phyloP scores from a whole-genome alignment of 2,888 invertebrate genomes.

The Xylota segnis region DNA sequence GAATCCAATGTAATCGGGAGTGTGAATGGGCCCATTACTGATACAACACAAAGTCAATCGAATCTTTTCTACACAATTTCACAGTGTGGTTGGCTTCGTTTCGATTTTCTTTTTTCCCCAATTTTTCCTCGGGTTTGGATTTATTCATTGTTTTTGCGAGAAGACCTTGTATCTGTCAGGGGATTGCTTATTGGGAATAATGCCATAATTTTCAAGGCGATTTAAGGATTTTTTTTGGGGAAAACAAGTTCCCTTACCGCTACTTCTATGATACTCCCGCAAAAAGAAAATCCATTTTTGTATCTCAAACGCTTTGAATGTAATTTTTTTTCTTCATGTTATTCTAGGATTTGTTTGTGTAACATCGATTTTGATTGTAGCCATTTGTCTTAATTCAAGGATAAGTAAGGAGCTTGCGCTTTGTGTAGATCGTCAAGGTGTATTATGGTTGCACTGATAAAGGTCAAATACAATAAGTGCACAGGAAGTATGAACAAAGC shows the following conservation, averaged over 20 bases:
- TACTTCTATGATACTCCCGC: neutral
- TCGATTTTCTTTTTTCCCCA: slow-evolving; percentile 1
- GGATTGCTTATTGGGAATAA: slow-evolving; percentile 45
- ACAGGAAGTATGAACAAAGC: neutral
- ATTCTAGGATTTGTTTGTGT: slow-evolving; percentile 14
- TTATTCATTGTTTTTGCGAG: slow-evolving; percentile 34
- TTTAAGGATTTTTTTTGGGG: neutral
- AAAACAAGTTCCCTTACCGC: neutral
- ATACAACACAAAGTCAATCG: slow-evolving; percentile 48
- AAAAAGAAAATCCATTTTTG: slow-evolving; percentile 20
- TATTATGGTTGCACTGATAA: neutral
- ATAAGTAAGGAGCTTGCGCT: neutral
- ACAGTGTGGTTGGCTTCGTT: slow-evolving; percentile 39
- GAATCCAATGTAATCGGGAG: slow-evolving; percentile 38
- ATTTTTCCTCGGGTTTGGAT: neutral
- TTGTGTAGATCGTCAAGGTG: neutral
- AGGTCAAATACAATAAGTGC: neutral
- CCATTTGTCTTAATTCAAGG: slow-evolving; percentile 44
- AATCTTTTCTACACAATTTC: slow-evolving; percentile 56
- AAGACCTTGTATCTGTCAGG: slow-evolving; percentile 20
- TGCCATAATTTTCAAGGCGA: slow-evolving; percentile 52
- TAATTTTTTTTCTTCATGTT: neutral
- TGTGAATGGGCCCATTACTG: slow-evolving; percentile 58
- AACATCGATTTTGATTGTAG: slow-evolving; percentile 26
- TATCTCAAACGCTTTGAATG: slow-evolving; percentile 1